Evolutionary conservation across 1,140 invertebrate species (phyloP).

Genomic region (Drosophila serrata): DNA sequence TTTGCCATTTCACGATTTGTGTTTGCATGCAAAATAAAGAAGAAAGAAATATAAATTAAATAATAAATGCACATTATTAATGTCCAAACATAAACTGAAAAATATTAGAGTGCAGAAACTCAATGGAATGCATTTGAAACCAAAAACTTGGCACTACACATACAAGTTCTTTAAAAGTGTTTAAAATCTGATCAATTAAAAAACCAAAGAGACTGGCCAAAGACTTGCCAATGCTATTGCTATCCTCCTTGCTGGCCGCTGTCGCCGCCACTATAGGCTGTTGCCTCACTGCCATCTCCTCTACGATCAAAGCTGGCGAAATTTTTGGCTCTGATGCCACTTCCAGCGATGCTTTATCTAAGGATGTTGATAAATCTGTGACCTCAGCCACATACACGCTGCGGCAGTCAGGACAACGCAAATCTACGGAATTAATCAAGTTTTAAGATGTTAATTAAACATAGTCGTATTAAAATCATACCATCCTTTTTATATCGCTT

Average conservation of each 20-base stretch:
- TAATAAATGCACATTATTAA: constrained; percentile 36
- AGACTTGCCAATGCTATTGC: constrained; percentile 82
- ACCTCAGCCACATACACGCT: constrained; percentile 87
- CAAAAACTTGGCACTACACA: constrained; percentile 30
- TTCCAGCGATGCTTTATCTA: constrained; percentile 54
- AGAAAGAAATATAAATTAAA: constrained; percentile 58
- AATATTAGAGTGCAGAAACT: constrained; percentile 7
- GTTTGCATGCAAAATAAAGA: constrained; percentile 71
- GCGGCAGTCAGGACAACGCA: constrained; percentile 87
- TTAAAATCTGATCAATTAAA: constrained; percentile 29
- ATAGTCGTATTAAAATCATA: background rate
- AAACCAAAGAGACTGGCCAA: constrained; percentile 31
- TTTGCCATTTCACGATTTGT: constrained; percentile 60
- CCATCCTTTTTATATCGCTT: constrained; percentile 44
- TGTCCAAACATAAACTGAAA: constrained; percentile 32
- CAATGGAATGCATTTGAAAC: constrained; percentile 16
- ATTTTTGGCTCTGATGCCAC: constrained; percentile 38
- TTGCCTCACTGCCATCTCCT: constrained; percentile 47
- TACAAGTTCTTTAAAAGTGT: constrained; percentile 17
- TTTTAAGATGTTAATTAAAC: background rate
- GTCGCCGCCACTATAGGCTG: constrained; percentile 6
- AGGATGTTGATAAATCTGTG: constrained; percentile 56
- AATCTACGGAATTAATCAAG: constrained; percentile 48
- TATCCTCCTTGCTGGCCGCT: constrained; percentile 56
- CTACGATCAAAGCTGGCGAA: constrained; percentile 70